Conservation (phyloP, 2,797 vertebrate genomes). For the Pampus argenteus region DNA sequence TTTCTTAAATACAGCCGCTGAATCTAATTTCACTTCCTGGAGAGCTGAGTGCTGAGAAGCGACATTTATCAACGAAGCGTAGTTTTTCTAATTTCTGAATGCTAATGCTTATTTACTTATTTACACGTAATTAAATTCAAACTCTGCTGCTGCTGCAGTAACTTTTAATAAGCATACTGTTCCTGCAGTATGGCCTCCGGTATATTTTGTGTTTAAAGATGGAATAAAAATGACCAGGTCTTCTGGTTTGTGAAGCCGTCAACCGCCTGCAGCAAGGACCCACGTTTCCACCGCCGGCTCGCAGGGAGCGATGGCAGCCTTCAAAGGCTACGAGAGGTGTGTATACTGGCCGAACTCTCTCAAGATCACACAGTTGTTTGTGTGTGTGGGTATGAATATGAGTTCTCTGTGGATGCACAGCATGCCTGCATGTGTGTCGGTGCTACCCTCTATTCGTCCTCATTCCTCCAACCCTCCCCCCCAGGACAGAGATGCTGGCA, state of each 20-base stretch:
- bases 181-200: slow-evolving; percentile 10
- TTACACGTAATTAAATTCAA: slow-evolving; percentile 44
- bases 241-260: slow-evolving; percentile 22
- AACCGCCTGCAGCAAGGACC: slow-evolving; percentile 49
- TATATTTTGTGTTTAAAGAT: neutral
- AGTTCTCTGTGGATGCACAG: slow-evolving; percentile 47
- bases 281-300: slow-evolving; percentile 45
- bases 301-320: slow-evolving; percentile 33
- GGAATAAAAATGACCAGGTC: slow-evolving; percentile 41
- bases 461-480: slow-evolving; percentile 38
- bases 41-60: neutral
- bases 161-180: slow-evolving; percentile 40
- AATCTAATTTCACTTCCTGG: slow-evolving; percentile 43
- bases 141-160: slow-evolving; percentile 22
- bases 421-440: slow-evolving; percentile 7
- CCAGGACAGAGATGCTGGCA: slow-evolving; percentile 56
- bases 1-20: slow-evolving; percentile 10
- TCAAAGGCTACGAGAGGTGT: slow-evolving; percentile 63
- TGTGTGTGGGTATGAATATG: slow-evolving; percentile 53
- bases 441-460: slow-evolving; percentile 52
- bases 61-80: neutral
- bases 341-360: slow-evolving; percentile 51
- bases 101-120: slow-evolving; percentile 51
- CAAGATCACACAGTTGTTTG: slow-evolving; percentile 68
- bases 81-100: slow-evolving; percentile 20